Percentiles rank a stretch among this genome's conserved stretches.
Evolutionary conservation across 2,113 vertebrate genomes (phyloP).

Genomic region (Tragelaphus strepsiceros): DNA sequence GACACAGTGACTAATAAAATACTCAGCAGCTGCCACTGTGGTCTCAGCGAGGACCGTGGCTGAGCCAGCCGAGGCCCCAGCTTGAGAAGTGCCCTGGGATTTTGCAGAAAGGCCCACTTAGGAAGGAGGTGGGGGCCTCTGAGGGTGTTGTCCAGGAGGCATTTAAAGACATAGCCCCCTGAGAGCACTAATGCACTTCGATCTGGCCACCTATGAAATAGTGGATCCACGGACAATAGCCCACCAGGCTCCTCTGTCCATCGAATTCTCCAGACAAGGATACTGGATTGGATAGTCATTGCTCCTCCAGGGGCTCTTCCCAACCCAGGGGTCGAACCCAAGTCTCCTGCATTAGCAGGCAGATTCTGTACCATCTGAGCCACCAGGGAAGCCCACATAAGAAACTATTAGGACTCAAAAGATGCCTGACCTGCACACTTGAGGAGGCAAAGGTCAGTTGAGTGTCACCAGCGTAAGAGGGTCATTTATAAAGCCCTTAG

Average conservation of each 20-base stretch:
- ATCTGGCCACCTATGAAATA: constrained; percentile 20
- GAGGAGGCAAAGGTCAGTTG: not conserved
- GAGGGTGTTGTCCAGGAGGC: not conserved
- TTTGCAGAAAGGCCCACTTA: not conserved
- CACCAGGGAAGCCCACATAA: not conserved
- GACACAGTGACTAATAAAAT: not conserved
- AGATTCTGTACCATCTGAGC: not conserved
- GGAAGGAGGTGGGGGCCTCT: not conserved
- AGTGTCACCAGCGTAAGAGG: not conserved
- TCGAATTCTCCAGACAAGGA: not conserved
- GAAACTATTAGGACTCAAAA: not conserved
- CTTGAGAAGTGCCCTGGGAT: not conserved
- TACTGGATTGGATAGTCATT: not conserved
- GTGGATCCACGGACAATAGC: not conserved
- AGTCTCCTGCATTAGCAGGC: not conserved
- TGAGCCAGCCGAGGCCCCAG: not conserved
- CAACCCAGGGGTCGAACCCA: not conserved
- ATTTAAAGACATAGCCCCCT: not conserved
- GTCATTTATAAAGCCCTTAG: not conserved
- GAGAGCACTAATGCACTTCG: not conserved
- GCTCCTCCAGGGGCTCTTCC: not conserved
- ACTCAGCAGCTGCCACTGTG: not conserved
- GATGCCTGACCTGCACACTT: not conserved
- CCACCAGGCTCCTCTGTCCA: not conserved
- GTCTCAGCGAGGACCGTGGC: not conserved